Conservation (phyloP, 1,140 invertebrate genomes). For the Thaumatotibia leucotreta region DNA sequence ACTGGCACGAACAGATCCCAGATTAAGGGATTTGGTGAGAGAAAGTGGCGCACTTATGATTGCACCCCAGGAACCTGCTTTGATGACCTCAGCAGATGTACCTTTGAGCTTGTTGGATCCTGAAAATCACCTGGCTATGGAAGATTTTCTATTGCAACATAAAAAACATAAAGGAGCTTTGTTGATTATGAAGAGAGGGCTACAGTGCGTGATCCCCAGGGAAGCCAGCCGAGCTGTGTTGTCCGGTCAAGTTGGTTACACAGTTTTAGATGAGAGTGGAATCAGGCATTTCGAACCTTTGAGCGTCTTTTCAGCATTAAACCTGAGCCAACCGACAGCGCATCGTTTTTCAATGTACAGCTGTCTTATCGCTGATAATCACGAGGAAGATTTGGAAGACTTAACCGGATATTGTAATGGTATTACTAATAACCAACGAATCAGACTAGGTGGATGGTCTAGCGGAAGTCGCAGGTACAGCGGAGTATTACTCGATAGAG, state of each 20-base stretch:
- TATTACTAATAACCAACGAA: constrained; percentile 66
- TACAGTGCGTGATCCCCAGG: constrained; percentile 87
- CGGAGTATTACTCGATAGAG: constrained; percentile 59
- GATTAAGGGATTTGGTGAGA: constrained; percentile 81
- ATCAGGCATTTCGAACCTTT: constrained; percentile 86
- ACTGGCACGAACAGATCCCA: constrained; percentile 81
- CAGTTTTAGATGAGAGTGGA: constrained; percentile 86
- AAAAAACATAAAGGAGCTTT: constrained; percentile 79
- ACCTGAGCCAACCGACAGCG: constrained; percentile 79
- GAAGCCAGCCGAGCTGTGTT: constrained; percentile 84
- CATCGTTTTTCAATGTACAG: constrained; percentile 82
- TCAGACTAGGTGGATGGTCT: constrained; percentile 58
- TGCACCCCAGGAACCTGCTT: constrained; percentile 78
- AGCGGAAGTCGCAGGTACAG: constrained; percentile 47
- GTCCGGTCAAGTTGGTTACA: constrained; percentile 85
- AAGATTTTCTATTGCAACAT: constrained; percentile 83
- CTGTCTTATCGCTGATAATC: constrained; percentile 77
- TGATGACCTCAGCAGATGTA: constrained; percentile 82
- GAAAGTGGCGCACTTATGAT: constrained; percentile 85
- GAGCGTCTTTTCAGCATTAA: constrained; percentile 83
- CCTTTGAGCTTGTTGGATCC: constrained; percentile 80
- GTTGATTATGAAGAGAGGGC: constrained; percentile 85
- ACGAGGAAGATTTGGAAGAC: constrained; percentile 69
- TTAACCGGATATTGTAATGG: constrained; percentile 69
- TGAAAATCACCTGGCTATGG: constrained; percentile 84